Base-by-base conservation (phyloP, 2,797 vertebrate genomes). In the Characodon lateralis region DNA sequence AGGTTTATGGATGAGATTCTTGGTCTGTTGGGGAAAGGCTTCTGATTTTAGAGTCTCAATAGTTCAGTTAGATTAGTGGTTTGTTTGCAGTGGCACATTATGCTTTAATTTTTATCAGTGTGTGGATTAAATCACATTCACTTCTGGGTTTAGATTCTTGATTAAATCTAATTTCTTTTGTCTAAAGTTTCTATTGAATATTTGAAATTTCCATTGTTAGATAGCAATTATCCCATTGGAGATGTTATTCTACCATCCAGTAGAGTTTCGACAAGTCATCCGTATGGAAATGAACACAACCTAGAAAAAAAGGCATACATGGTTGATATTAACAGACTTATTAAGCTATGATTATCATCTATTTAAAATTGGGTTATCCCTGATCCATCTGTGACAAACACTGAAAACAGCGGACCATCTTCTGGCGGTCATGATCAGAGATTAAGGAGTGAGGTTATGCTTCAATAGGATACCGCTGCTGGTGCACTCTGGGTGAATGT, bases 401-500 rank as follows among this genome's bases (percentile, higher is more conserved):
- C 74, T 83, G 69, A 82, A 77, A 82, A 66, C 68, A 76, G 83
- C 76, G 70, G 78, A 87, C 83, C 83, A 82, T 87, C 71, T 83
- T 85, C 83, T 89, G 87, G 91, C 86, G 84, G 91, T 92, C 90
- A 90, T 91, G 91, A 91, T 92, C 89, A 91, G 88, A 86, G 87
- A 87, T 76, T 83, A 87, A 72, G 88, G 87, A 87, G 84, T 82
- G 76, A 69, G 87, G 74, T 75, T 86, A 58, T 63, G 83, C 91
- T 85, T 72, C 20, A 72, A 80, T 78, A 84, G 76, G 72, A 80
- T 59, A 58, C 80, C 78, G 75, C 72, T 75, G 85, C 86, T 85
- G 73, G 83, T 84, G 55, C 83, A 84, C 85, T 87, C 83, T 89
- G 90, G 81, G 79, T 87, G 89, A 85, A 88, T 90, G 89, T 87